These are phyloP conservation scores for Cottoperca gobio DNA, from an alignment of 2,797 vertebrate genomes.

Conservation along the genomic window DNA sequence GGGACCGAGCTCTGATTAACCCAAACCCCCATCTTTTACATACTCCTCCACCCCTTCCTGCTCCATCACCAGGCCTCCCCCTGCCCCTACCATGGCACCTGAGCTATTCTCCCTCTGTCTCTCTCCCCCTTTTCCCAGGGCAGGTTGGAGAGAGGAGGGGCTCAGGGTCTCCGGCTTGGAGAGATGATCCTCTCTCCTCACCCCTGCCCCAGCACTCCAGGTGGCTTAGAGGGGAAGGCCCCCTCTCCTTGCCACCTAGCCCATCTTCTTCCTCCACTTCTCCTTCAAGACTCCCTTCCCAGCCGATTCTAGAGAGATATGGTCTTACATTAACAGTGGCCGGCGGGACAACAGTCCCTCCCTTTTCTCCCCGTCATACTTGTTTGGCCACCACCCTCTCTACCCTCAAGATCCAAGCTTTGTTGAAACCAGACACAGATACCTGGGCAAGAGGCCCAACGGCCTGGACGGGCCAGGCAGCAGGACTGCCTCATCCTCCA, in stretches of 20 bases:
- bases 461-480: conserved; percentile 81
- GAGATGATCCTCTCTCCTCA: conserved; percentile 78
- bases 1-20: conserved; percentile 68
- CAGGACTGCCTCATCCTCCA: conserved; percentile 76
- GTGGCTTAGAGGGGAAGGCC: conserved; percentile 79
- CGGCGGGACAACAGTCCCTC: conserved; percentile 78
- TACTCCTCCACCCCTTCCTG: conserved; percentile 72
- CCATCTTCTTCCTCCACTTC: conserved; percentile 73
- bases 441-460: conserved; percentile 80
- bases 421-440: conserved; percentile 77
- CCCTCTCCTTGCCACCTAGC: conserved; percentile 74
- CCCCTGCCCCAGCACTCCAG: conserved; percentile 76
- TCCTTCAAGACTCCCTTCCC: conserved; percentile 83
- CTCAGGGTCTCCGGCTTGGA: conserved; percentile 80
- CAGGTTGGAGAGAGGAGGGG: conserved; percentile 78
- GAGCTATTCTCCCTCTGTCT: conserved; percentile 76
- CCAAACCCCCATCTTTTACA: conserved; percentile 72
- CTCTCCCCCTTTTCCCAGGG: conserved; percentile 75
- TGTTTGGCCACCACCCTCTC: conserved; percentile 75
- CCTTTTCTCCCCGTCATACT: conserved; percentile 76
- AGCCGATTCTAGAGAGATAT: conserved; percentile 82
- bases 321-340: conserved; percentile 77
- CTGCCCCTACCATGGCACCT: conserved; percentile 82
- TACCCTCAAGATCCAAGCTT: conserved; percentile 77
- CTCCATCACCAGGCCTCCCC: conserved; percentile 69